phyloP scores from a whole-genome alignment of 2,888 invertebrate genomes.

The Ganaspis brasiliensis region DNA sequence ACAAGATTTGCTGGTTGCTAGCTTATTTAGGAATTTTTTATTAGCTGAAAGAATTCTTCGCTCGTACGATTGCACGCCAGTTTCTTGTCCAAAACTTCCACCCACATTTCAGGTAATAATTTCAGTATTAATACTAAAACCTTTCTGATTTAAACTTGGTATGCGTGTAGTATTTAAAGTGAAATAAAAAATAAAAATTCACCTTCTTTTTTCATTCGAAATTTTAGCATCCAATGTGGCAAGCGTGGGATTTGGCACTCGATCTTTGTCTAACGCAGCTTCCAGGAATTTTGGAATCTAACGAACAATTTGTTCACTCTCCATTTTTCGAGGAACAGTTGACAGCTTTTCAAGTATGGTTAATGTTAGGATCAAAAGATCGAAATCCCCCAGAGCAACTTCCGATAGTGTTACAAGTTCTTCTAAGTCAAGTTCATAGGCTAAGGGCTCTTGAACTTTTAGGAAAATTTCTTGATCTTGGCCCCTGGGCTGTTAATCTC shows the following conservation, averaged over 20 bases:
- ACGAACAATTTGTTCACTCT: conserved; percentile 87
- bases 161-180: too few species aligned
- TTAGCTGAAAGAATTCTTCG: conserved; percentile 97
- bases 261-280: conserved; percentile 96
- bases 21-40: conserved; percentile 97
- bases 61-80: conserved; percentile 98
- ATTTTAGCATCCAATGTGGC: conserved; percentile 97
- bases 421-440: conserved; percentile 91
- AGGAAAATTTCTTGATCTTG: conserved; percentile 96
- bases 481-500: conserved; percentile 97
- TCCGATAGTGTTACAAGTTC: conserved; percentile 97
- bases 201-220: too few species aligned
- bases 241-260: conserved; percentile 98
- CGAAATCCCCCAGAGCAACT: conserved; percentile 97
- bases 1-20: conserved; percentile 98
- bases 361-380: conserved; percentile 88
- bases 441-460: conserved; percentile 96
- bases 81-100: conserved; percentile 95
- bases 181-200: too few species aligned
- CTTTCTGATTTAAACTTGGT: too few species aligned
- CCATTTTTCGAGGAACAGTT: conserved; percentile 99
- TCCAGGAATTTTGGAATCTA: conserved; percentile 87
- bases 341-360: conserved; percentile 98
- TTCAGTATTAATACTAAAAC: background rate
- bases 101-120: conserved; percentile 88